Conservation (phyloP, 2,797 vertebrate genomes). For the Poecilia wingei region DNA sequence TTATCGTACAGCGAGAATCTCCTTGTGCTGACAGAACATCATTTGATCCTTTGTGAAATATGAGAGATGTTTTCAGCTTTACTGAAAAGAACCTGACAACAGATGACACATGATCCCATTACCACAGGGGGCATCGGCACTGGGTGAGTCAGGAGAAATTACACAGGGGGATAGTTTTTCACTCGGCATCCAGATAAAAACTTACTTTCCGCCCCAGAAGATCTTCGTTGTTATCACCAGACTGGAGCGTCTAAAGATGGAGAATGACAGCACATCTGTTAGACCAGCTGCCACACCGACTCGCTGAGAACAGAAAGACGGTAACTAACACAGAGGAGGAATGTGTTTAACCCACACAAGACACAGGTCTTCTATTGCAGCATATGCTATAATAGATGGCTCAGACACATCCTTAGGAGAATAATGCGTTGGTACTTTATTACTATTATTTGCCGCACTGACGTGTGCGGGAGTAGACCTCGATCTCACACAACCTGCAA, state of each 20-base stretch:
- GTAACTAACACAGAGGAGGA: not conserved
- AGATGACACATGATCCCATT: constrained; percentile 54
- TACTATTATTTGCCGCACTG: constrained; percentile 30
- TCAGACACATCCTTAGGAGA: constrained; percentile 18
- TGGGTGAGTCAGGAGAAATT: constrained; percentile 27
- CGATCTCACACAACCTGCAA: constrained; percentile 38
- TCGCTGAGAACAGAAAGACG: not conserved
- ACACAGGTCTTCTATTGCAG: not conserved
- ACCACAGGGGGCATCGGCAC: constrained; percentile 34
- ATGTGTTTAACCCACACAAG: constrained; percentile 2
- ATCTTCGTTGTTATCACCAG: constrained; percentile 99
- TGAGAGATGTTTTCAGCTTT: constrained; percentile 31
- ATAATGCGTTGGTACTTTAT: constrained; percentile 30
- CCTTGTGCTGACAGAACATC: constrained; percentile 1
- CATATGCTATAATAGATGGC: constrained; percentile 18
- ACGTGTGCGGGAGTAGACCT: constrained; percentile 23
- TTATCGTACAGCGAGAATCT: not conserved
- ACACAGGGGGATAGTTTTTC: constrained; percentile 37
- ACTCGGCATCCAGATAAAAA: constrained; percentile 56
- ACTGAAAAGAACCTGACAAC: constrained; percentile 42
- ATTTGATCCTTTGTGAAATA: constrained; percentile 30
- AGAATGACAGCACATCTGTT: constrained; percentile 51
- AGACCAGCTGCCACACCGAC: constrained; percentile 36
- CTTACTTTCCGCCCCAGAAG: constrained; percentile 99
- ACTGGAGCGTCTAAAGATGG: constrained; percentile 89